Base-by-base conservation (phyloP, 2,797 vertebrate species). In the Rhinoraja longicauda region DNA sequence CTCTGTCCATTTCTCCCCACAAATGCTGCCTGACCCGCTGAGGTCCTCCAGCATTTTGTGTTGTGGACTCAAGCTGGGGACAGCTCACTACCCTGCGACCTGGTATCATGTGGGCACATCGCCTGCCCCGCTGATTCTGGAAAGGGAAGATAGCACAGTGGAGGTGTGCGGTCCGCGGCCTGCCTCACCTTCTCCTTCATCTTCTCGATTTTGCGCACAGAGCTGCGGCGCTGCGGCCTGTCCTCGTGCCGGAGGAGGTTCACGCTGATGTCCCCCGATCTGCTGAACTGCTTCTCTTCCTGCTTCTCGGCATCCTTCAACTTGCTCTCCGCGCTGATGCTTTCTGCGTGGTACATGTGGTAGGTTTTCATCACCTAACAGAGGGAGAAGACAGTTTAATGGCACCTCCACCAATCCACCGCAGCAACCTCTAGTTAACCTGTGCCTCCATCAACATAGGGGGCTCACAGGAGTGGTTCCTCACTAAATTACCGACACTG, bases 341-440 rank as follows among this genome's bases (percentile, higher is more conserved):
- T 99, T 95, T 99, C 99, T 0, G 98, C 97, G 0, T 99, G 99
- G 95, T 99, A 99, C 98, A 99, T 99, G 97, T 99, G 99, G 96
- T 99, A 99, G 0, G 98, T 99, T 95, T 99, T 99, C 99, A 99
- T 99, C 95, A 99, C 99, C 99, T 99, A 96, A 13, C n/a, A 93
- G 92, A 92, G 93, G 93, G 67, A 92, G 4, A 88, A 8, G 62
- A 75, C 4, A 75, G 70, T 36, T 88, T 21, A 88, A 21, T 67
- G 32, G 26, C 12, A 21, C 53, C 26, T 19, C 13, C 26, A 0
- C 79, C 26, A 59, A 53, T 57, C 53, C 45, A 81, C n/a, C 15
- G 17, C 77, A 79, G 45, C 77, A 21, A 45, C 36, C 45, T 45
- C 21, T 24, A 59, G 70, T 24, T 70, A 73, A 24, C 19, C 70